Evolutionary conservation across 1,140 invertebrate species (phyloP).

Genomic region (Diabrotica virgifera): DNA sequence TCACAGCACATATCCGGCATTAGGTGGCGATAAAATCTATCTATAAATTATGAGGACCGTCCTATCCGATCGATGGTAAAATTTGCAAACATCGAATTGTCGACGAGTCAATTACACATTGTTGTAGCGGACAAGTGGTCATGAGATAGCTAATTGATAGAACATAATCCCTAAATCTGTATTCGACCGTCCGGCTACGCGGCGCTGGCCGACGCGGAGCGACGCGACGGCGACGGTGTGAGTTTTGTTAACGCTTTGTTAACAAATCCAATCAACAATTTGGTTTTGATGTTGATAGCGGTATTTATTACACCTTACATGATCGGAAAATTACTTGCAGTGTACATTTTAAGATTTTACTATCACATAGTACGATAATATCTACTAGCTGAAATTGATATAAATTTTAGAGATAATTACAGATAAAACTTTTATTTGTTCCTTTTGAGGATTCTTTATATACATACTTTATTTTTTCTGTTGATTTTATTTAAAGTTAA

Average conservation of each 20-base stretch:
- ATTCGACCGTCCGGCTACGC: slow-evolving; percentile 1
- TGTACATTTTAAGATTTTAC: too few relatives aligned
- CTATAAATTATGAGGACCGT: slow-evolving; percentile 11
- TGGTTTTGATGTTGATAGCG: not conserved
- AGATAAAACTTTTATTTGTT: too few relatives aligned
- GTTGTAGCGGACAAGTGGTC: slow-evolving; percentile 15
- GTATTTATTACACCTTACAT: not conserved
- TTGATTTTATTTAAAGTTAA: too few relatives aligned
- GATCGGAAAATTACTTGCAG: too few relatives aligned
- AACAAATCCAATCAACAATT: slow-evolving; percentile 16
- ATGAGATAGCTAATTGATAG: slow-evolving; percentile 16
- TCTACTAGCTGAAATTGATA: too few relatives aligned
- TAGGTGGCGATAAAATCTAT: slow-evolving; percentile 13
- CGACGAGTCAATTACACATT: slow-evolving; percentile 13
- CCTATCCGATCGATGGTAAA: slow-evolving; percentile 8
- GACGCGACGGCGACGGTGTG: not conserved
- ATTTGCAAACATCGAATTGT: slow-evolving; percentile 15
- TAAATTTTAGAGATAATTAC: too few relatives aligned
- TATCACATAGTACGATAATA: too few relatives aligned
- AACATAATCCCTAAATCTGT: slow-evolving; percentile 14
- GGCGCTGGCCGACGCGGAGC: not conserved
- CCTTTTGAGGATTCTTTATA: too few relatives aligned
- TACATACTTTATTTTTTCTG: too few relatives aligned
- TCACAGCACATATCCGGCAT: not conserved
- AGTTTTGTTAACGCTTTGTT: slow-evolving; percentile 15